A percentile compares a stretch with the other conserved stretches of the same genome.
These are phyloP conservation scores for Hemichromis elongatus DNA, from an alignment of 2,113 vertebrate species.

Conservation along the genomic window DNA sequence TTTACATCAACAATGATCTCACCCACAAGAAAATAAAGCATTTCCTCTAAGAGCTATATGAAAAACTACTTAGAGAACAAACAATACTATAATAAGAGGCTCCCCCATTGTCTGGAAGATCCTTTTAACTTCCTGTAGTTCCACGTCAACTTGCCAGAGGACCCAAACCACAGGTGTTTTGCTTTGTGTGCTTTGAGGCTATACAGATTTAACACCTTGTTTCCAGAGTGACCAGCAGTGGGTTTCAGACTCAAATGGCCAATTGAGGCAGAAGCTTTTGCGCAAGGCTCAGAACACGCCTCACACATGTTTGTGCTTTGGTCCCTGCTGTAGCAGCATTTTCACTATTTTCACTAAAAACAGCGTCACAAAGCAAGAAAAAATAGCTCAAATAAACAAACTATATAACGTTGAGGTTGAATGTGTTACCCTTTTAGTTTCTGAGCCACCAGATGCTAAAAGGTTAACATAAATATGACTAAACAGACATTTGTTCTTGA, in stretches of 20 bases:
- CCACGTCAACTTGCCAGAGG: not conserved
- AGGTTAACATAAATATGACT: not conserved
- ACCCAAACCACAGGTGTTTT: not conserved
- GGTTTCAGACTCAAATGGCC: not conserved
- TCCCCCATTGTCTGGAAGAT: conserved; percentile 4
- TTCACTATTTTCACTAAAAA: not conserved
- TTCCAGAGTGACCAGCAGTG: not conserved
- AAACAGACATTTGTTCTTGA: not conserved
- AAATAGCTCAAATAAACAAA: not conserved
- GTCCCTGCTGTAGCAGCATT: not conserved
- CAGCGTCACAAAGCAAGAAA: not conserved
- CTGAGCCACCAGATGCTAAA: not conserved
- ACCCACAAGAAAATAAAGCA: not conserved
- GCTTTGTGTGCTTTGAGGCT: not conserved
- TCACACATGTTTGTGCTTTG: conserved; percentile 54
- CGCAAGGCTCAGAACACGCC: not conserved
- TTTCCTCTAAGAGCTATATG: conserved; percentile 42
- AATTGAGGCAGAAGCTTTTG: conserved; percentile 14
- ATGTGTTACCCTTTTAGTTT: not conserved
- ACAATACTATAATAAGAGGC: conserved; percentile 1
- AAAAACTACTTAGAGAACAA: conserved; percentile 13
- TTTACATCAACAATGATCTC: conserved; percentile 14
- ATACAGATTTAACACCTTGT: not conserved
- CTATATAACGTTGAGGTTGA: not conserved
- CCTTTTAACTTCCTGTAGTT: conserved; percentile 12